A percentile compares a stretch with the other conserved stretches of the same genome.
Evolutionary conservation across 2,797 vertebrate species (phyloP).

Genomic region (Sebastiscus tertius): DNA sequence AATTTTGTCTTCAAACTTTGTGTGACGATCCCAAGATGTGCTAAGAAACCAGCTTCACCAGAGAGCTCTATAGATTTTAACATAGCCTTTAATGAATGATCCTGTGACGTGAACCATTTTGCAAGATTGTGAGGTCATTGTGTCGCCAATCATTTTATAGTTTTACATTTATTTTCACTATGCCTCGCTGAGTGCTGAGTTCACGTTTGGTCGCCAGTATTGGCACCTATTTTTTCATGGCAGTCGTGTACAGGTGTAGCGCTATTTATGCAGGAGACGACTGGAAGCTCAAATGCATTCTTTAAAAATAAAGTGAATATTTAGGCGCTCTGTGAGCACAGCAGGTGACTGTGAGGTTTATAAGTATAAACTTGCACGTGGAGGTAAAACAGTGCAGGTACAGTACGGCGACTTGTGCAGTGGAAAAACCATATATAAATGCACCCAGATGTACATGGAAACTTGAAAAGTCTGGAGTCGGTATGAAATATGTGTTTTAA

Average conservation of each 20-base stretch:
- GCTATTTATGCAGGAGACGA: background rate
- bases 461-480: background rate
- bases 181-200: background rate
- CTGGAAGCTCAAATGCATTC: background rate
- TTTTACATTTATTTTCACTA: background rate
- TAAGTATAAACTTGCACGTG: background rate
- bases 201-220: background rate
- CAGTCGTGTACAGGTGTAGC: background rate
- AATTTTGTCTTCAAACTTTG: background rate
- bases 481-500: constrained; percentile 22
- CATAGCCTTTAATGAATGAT: background rate
- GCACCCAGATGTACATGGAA: background rate
- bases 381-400: constrained; percentile 8
- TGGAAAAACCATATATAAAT: constrained; percentile 20
- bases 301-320: constrained; percentile 1
- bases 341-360: background rate
- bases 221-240: background rate
- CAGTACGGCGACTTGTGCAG: background rate
- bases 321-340: background rate
- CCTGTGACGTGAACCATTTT: background rate
- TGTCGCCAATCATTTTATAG: background rate
- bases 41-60: background rate
- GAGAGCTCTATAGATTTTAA: background rate
- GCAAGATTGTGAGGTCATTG: background rate
- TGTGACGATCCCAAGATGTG: too few species aligned